Base-by-base conservation (phyloP, 2,888 invertebrate species). In the Nebria salina region DNA sequence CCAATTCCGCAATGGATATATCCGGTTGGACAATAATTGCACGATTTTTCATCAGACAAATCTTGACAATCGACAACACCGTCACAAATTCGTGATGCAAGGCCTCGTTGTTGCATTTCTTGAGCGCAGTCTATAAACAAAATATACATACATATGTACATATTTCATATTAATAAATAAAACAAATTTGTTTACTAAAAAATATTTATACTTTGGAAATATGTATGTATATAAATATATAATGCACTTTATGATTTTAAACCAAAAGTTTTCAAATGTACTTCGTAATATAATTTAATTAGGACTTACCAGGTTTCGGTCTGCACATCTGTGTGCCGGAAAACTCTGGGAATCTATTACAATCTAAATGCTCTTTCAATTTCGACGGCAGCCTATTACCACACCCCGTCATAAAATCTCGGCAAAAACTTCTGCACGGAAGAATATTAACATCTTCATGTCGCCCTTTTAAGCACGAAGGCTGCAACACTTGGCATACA, bases 31-130 rank as follows among this genome's bases (percentile, higher is more conserved):
- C 97, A 97, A 86, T 96, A 96, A 64, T 94, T 91, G 87, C 97
- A 97, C 75, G 91, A 90, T 82, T 92, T 93, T 89, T 97, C 97
- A 88, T 97, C 97, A 0, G 93, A 92, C 42, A 96, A 91, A 89
- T 96, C 95, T 13, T 94, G 93, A 88, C 97, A 97, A 88, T 97
- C 97, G 13, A 95, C 93, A 54, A 95, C 91, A 15, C 97, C 97
- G 87, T 97, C 97, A 86, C 97, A 97, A 64, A 96, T 91, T 74
- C 96, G 91, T 0, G 94, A 92, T 0, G 95, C 94, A 82, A 95
- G 89, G 0, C 95, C 96, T 84, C 93, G 92, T 42, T 92, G 91
- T 85, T 95, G 94, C 78, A 97, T 90, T 76, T 94, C 93, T 74
- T 92, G 92, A 1, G 93, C 93, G 86, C 97, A 97, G 82, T 94